Percentiles rank a stretch among this genome's conserved stretches.
Evolutionary conservation across 1,140 invertebrate species (phyloP).

Genomic region (Aphaenogaster ashmeadi): DNA sequence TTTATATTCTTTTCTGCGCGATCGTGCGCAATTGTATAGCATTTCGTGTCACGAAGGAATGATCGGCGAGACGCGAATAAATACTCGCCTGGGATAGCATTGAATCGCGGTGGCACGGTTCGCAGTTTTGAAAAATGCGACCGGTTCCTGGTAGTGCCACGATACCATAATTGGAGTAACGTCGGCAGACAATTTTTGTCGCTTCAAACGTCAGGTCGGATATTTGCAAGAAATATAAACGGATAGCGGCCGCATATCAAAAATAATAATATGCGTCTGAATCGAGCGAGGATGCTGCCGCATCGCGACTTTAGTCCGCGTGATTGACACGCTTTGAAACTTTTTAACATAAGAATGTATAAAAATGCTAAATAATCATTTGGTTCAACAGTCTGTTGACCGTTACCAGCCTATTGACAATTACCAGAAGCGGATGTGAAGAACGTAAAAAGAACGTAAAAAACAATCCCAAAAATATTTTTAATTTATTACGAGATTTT

Average conservation of each 20-base stretch:
- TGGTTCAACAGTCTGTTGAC: neutral
- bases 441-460: neutral
- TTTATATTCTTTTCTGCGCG: constrained; percentile 54
- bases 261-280: constrained; percentile 18
- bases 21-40: constrained; percentile 57
- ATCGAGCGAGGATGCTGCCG: neutral
- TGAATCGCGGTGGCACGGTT: constrained; percentile 48
- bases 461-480: neutral
- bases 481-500: neutral
- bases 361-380: neutral
- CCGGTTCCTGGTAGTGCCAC: constrained; percentile 12
- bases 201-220: constrained; percentile 15
- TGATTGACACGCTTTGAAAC: neutral
- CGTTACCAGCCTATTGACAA: neutral
- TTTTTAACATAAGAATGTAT: neutral
- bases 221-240: constrained; percentile 7
- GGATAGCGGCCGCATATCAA: neutral
- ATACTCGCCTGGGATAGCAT: constrained; percentile 51
- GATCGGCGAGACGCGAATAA: constrained; percentile 56
- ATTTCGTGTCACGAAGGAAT: constrained; percentile 62
- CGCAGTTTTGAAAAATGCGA: constrained; percentile 17
- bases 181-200: neutral
- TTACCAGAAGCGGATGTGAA: neutral
- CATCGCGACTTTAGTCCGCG: neutral
- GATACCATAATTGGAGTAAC: constrained; percentile 7